These are phyloP conservation scores for Sminthopsis crassicaudata DNA, from an alignment of 2,113 vertebrate species.

Conservation along the genomic window DNA sequence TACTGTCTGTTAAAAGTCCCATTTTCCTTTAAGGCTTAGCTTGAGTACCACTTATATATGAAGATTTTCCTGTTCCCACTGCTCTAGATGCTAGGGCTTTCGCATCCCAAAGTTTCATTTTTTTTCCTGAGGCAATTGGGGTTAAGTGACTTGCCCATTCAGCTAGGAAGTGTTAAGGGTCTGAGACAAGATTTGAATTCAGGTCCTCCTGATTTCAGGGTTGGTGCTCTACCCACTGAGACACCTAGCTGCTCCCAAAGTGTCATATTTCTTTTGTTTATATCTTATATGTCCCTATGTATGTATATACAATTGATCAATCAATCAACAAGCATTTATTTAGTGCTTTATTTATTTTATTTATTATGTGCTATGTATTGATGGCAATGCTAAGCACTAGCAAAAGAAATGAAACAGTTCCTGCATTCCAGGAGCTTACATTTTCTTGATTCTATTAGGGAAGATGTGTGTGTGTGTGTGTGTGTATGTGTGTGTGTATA, in stretches of 20 bases:
- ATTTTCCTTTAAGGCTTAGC: background rate
- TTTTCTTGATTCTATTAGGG: background rate
- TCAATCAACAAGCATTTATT: background rate
- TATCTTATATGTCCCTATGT: background rate
- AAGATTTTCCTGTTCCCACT: background rate
- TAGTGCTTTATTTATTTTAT: background rate
- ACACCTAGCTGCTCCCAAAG: too few species aligned
- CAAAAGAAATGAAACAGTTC: background rate
- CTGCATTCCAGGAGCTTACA: background rate
- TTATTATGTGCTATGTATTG: background rate
- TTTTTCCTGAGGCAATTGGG: too few species aligned
- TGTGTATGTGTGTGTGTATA: too few species aligned
- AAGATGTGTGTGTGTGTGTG: background rate
- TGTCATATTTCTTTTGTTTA: background rate
- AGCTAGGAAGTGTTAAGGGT: too few species aligned
- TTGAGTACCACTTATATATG: background rate
- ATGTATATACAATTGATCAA: background rate
- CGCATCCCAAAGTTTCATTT: background rate
- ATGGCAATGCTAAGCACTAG: background rate
- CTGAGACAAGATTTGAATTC: too few species aligned
- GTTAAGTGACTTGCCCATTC: too few species aligned
- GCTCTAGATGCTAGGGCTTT: background rate
- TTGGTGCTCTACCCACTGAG: too few species aligned
- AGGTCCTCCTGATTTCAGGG: too few species aligned
- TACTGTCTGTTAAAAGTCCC: background rate